These are phyloP conservation scores for Himalopsyche tibetana DNA, from an alignment of 2,888 invertebrate genomes.

Conservation along the genomic window DNA sequence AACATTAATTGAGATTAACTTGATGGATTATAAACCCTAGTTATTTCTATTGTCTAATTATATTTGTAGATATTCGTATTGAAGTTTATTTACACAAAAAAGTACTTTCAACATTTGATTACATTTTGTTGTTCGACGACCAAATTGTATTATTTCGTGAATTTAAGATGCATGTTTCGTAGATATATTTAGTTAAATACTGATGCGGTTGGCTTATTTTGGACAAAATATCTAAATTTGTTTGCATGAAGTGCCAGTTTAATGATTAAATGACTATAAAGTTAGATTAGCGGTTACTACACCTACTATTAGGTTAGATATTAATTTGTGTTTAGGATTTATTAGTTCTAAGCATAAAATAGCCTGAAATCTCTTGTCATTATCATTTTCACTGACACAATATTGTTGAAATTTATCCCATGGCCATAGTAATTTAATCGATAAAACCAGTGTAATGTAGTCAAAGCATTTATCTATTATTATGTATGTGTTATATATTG, in stretches of 20 bases:
- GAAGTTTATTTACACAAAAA: neutral
- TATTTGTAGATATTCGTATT: neutral
- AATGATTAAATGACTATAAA: constrained; percentile 46
- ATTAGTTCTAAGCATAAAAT: constrained; percentile 56
- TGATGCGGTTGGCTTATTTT: constrained; percentile 29
- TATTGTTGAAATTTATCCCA: constrained; percentile 46
- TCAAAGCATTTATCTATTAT: constrained; percentile 65
- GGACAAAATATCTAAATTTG: constrained; percentile 46
- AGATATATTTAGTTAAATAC: constrained; percentile 29
- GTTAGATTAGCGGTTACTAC: constrained; percentile 41
- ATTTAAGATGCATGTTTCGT: constrained; percentile 34
- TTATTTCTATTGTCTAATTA: neutral
- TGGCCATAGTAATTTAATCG: constrained; percentile 62
- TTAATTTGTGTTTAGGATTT: constrained; percentile 51
- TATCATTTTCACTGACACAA: constrained; percentile 54
- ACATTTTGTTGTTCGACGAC: constrained; percentile 10
- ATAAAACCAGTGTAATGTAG: constrained; percentile 61
- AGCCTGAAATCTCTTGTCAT: constrained; percentile 56
- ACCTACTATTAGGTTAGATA: constrained; percentile 47
- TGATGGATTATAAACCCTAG: no score
- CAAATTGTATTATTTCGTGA: constrained; percentile 40
- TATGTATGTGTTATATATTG: constrained; percentile 55
- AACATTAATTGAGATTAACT: no score
- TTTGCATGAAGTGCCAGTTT: constrained; percentile 59
- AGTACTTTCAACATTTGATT: constrained; percentile 4